Evolutionary conservation across 1,140 invertebrate species (phyloP), one percentile per base, ranked within the genome.

Genomic region (Harpegnathos saltator): DNA sequence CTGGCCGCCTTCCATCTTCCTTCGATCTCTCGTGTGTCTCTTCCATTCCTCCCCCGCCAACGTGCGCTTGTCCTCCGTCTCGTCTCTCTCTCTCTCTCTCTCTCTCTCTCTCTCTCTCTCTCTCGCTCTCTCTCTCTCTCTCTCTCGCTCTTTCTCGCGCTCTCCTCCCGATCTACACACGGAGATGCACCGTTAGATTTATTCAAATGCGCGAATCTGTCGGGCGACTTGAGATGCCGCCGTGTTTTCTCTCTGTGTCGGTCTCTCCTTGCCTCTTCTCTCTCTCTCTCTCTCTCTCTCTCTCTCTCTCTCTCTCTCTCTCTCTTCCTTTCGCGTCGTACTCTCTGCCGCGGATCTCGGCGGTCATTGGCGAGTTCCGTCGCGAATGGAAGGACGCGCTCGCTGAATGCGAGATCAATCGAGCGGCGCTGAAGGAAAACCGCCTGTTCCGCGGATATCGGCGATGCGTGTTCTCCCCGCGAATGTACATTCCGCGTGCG

Each of bases 121-220:
- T 61, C 29, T 24, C 29, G 1, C 33, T 33, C 33, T 1, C 33
- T 7, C 33, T 33, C 33, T 33, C 29, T 26, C 15, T 7, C 50
- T 65, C 59, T 59, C 22, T 29, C 44, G 1, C 15, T 71, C 56
- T 69, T 26, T 33, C 68, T 9, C 48, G 62, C 26, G 61, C 2
- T 75, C 50, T 38, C 14, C 38, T 11, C n/a, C 1, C 24, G 81
- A 66, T 74, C 56, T 22, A 68, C 52, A 15, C 54, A 22, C 71
- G 62, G 73, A 89, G 71, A 61, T 80, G 56, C 83, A 85, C 87
- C 87, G 87, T 89, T 89, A 89, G 87, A 88, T 83, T 85, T 89
- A 89, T 89, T 88, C 78, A 85, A 85, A 88, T 80, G 50, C 52
- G 74, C 84, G 86, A 83, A 88, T 77, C 85, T 44, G 66, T 44